Conservation (phyloP, 2,113 vertebrate genomes). For the Ranitomeya imitator region DNA sequence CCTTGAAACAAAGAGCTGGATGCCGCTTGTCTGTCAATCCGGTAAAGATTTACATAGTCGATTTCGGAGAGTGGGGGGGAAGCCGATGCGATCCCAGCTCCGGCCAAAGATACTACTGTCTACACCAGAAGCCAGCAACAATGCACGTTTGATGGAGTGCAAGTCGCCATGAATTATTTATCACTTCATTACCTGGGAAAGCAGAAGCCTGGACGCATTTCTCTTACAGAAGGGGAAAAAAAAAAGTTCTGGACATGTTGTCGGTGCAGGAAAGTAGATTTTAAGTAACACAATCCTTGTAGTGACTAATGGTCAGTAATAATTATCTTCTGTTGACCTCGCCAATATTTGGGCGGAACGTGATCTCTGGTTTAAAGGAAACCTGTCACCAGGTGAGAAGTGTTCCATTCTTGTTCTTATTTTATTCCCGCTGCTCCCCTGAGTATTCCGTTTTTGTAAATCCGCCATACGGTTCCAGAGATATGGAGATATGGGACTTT, state of each 20-base stretch:
- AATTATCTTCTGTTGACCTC: not conserved
- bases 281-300: not conserved
- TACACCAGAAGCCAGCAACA: constrained; percentile 26
- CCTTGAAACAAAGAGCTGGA: constrained; percentile 26
- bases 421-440: too few species aligned
- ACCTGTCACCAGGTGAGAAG: not conserved
- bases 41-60: constrained; percentile 14
- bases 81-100: not conserved
- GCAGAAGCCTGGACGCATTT: constrained; percentile 25
- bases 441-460: too few species aligned
- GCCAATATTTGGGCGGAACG: not conserved
- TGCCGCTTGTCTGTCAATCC: constrained; percentile 24
- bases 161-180: constrained; percentile 52
- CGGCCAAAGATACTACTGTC: constrained; percentile 45
- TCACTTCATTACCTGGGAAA: constrained; percentile 32
- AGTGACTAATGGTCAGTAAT: constrained; percentile 12
- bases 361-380: not conserved
- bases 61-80: not conserved
- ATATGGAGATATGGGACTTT: too few species aligned
- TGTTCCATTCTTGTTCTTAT: too few species aligned
- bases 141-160: constrained; percentile 35
- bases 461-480: too few species aligned
- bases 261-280: not conserved
- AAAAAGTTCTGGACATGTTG: too few species aligned
- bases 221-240: constrained; percentile 5